Percentiles rank a stretch among this genome's conserved stretches.
These are phyloP conservation scores for Embidobia sp. DNA, from an alignment of 2,888 invertebrate genomes.

Conservation along the genomic window DNA sequence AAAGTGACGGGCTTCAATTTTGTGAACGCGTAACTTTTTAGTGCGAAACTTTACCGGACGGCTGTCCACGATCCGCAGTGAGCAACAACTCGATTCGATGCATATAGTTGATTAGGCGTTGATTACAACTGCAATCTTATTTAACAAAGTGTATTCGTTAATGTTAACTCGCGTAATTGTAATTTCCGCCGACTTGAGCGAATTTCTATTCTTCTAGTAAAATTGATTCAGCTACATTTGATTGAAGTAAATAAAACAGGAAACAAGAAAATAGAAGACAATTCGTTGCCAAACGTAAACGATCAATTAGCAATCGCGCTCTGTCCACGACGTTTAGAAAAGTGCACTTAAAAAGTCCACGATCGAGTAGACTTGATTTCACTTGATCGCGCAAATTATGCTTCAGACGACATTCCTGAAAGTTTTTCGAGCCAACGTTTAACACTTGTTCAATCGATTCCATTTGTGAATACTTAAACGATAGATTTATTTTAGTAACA, in stretches of 20 bases:
- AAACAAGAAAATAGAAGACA: not conserved
- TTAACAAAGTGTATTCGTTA: conserved; percentile 13
- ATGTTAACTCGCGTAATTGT: conserved; percentile 10
- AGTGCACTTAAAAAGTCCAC: conserved; percentile 49
- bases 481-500: conserved; percentile 38
- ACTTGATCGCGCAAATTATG: conserved; percentile 16
- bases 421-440: not conserved
- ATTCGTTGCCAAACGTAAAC: conserved; percentile 49
- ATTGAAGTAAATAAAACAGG: not conserved
- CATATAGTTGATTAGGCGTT: conserved; percentile 4
- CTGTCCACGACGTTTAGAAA: conserved; percentile 42
- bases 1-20: conserved; percentile 25
- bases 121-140: conserved; percentile 12
- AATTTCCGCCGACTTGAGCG: not conserved
- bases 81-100: too few species aligned
- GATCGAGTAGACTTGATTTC: conserved; percentile 28
- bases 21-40: conserved; percentile 6
- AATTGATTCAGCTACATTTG: too few species aligned
- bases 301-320: conserved; percentile 8
- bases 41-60: too few species aligned
- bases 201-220: too few species aligned
- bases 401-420: conserved; percentile 23
- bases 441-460: not conserved
- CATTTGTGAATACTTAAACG: conserved; percentile 16
- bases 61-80: not conserved